Evolutionary conservation across 2,888 invertebrate species (phyloP), one percentile per base, ranked within the genome.

Genomic region (Julus scandinavius): DNA sequence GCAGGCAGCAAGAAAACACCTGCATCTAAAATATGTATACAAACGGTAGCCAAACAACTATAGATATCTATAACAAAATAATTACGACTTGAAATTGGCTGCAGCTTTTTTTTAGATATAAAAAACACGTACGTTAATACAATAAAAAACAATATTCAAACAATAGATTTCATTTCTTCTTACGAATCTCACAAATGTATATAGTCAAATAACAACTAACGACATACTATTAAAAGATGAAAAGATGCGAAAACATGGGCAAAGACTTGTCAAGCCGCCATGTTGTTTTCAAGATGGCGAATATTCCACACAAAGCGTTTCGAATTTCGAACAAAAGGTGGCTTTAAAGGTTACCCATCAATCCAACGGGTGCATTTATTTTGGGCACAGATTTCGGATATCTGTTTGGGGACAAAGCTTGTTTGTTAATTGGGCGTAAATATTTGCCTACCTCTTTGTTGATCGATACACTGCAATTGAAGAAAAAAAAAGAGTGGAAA

Each of bases 371-470:
- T 5, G 58, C n/a, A 63, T n/a, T 63, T 63, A 63, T 63, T 63
- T n/a, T 63, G n/a, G 58, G n/a, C 15, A n/a, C 29, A 63, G 1
- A 11, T 63, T n/a, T 63, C 17, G 58, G 58, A 63, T 63, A n/a
- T 63, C 58, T 63, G 17, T 63, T 63, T 17, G 4, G 54, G 72
- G 72, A 63, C 17, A 63, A 63, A n/a, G 72, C 29, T 29, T 72
- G 72, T 29, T 72, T 29, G 72, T 29, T 72, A 72, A 72, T 72
- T 72, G 72, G 72, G 72, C 72, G 72, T 29, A 17, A 72, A 72
- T 72, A 72, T 20, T 72, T 72, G 72, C 20, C 72, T 11, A 72
- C 72, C 9, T 72, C 72, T 72, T 72, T 72, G 72, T 72, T 72
- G 72, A 11, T 72, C 29, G 72, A 72, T 63, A 17, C n/a, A 6